Evolutionary conservation across 2,113 vertebrate genomes (phyloP), one percentile per base, ranked within the genome.

Genomic region (Platysternon megacephalum): DNA sequence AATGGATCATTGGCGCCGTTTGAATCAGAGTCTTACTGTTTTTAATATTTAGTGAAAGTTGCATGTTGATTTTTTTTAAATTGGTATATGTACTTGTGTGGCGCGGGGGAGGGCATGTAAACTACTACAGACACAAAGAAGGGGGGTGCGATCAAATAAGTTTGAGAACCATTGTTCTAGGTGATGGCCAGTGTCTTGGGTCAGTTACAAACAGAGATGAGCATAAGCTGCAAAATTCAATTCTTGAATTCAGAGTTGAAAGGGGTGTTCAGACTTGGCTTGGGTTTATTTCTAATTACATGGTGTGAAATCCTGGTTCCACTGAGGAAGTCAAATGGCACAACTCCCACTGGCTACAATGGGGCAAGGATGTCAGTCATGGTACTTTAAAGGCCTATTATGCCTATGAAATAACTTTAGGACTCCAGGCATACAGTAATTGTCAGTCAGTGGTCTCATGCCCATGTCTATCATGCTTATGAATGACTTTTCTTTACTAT

Each of bases 211-310:
- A 52, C 42, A 46, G 74, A 94, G 28, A 39, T 74, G 79, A 86
- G 78, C 53, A 39, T 74, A 74, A 86, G 78, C 53, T 90, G 21
- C 55, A 53, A 72, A 76, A 32, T 79, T 94, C 68, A 82, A 89
- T 88, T 95, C 32, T 86, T 61, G 42, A 90, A 93, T 96, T 96
- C 80, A 81, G 52, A 94, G 90, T 86, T 96, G 85, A 95, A 86
- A 72, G 51, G 88, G 35, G 35, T 52, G 6, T 82, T 56, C n/a
- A 92, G 78, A 46, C 44, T 61, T 74, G 90, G 90, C 93, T 95
- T 87, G 5, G 8, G 90, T 94, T 94, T 55, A 76, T 72, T 85
- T 61, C 29, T 94, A 52, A 86, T 91, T 84, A 87, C 22, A 32
- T 28, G 32, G 55, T n/a, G 49, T 72, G 79, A 95, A 84, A 89